Evolutionary conservation across 2,113 vertebrate species (phyloP).

Genomic region (Coturnix japonica): DNA sequence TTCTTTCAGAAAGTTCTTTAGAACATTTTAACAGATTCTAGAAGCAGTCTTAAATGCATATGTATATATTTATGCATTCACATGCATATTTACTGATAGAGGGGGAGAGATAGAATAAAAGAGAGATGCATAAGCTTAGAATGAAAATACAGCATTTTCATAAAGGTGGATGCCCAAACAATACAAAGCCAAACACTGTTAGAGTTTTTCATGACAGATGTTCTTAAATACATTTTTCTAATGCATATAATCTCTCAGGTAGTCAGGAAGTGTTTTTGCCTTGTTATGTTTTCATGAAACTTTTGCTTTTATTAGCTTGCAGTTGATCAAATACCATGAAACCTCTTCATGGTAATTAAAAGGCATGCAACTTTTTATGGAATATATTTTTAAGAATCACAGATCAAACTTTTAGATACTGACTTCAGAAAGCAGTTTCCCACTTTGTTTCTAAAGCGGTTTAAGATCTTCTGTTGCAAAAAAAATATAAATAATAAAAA

Average conservation of each 20-base stretch:
- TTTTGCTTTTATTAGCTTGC: slow-evolving; percentile 46
- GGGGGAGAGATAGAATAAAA: not conserved
- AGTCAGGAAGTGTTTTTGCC: not conserved
- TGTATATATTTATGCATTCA: too few species aligned
- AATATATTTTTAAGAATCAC: slow-evolving; percentile 8
- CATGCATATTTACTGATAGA: not conserved
- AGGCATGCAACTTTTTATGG: slow-evolving; percentile 29
- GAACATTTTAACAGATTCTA: slow-evolving; percentile 16
- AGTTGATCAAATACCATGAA: slow-evolving; percentile 59
- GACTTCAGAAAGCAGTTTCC: slow-evolving; percentile 3
- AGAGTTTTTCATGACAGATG: slow-evolving; percentile 43
- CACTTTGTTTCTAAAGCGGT: not conserved
- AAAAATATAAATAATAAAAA: not conserved
- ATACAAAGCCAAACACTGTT: slow-evolving; percentile 21
- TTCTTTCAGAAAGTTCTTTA: not conserved
- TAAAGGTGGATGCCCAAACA: not conserved
- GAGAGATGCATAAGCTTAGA: not conserved
- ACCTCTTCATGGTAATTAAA: slow-evolving; percentile 57
- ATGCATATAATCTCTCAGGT: slow-evolving; percentile 9
- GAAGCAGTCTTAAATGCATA: slow-evolving; percentile 33
- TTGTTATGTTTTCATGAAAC: slow-evolving; percentile 45
- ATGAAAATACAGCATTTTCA: not conserved
- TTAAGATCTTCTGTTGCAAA: slow-evolving; percentile 8
- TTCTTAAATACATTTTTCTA: slow-evolving; percentile 4
- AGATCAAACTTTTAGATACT: slow-evolving; percentile 29